Conservation (phyloP, 2,113 vertebrate species). For the Steatornis caripensis region DNA sequence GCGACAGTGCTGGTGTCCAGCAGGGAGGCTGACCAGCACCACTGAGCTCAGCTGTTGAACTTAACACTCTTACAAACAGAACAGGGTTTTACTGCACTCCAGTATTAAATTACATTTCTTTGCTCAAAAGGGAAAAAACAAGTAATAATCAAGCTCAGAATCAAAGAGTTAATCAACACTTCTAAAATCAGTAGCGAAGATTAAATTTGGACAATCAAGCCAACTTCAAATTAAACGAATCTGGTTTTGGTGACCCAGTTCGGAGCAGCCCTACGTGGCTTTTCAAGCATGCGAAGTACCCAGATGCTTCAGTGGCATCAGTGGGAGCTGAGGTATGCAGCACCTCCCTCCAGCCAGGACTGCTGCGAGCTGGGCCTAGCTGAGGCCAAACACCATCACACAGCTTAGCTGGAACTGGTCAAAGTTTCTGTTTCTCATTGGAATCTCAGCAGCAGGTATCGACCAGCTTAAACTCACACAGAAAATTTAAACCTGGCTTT, state of each 20-base stretch:
- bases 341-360: neutral
- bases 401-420: neutral
- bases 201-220: neutral
- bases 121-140: neutral
- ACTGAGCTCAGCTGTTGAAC: neutral
- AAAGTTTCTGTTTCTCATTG: neutral
- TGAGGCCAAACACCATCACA: neutral
- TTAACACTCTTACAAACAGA: neutral
- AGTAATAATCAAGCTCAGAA: neutral
- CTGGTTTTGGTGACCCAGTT: neutral
- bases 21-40: neutral
- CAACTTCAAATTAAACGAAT: neutral
- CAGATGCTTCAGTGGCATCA: fast-evolving
- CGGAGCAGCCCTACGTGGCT: neutral
- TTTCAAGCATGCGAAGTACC: neutral
- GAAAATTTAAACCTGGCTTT: neutral
- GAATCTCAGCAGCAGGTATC: neutral
- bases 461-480: neutral
- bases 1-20: neutral
- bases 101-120: neutral
- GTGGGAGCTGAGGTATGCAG: neutral
- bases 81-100: fast-evolving
- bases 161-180: neutral
- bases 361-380: neutral
- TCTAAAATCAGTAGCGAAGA: neutral